phyloP scores from a whole-genome alignment of 2,797 vertebrate genomes.

The Acridotheres tristis region DNA sequence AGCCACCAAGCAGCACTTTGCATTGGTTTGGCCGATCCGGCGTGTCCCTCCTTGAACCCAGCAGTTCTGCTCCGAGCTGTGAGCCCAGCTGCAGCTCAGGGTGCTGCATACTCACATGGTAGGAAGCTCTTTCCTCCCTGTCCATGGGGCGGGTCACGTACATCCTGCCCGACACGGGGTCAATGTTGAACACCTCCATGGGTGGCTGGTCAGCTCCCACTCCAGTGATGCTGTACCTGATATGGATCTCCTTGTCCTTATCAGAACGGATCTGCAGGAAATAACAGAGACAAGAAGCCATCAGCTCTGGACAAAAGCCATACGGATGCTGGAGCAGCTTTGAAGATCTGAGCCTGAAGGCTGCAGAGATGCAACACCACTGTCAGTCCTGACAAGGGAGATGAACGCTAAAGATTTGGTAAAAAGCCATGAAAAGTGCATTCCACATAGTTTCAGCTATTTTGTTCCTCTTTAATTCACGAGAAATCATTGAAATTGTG shows the following conservation, averaged over 20 bases:
- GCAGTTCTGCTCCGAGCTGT: background rate
- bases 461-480: conserved; percentile 16
- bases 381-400: conserved; percentile 23
- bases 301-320: background rate
- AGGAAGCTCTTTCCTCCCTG: conserved; percentile 92
- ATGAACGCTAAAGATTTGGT: background rate
- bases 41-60: rapidly evolving
- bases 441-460: background rate
- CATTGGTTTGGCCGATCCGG: background rate
- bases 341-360: background rate
- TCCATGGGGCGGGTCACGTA: conserved; percentile 94
- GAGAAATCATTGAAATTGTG: conserved; percentile 1
- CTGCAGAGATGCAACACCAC: background rate
- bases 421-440: background rate
- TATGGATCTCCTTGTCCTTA: conserved; percentile 93
- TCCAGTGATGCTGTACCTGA: conserved; percentile 95
- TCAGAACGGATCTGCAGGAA: conserved; percentile 91
- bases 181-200: conserved; percentile 94
- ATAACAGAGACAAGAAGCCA: background rate
- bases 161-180: conserved; percentile 92
- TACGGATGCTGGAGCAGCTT: background rate
- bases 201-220: conserved; percentile 95
- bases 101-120: conserved; percentile 83
- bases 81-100: background rate
- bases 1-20: background rate